Base-by-base conservation (phyloP, 2,888 invertebrate species). In the Microctonus hyperodae region DNA sequence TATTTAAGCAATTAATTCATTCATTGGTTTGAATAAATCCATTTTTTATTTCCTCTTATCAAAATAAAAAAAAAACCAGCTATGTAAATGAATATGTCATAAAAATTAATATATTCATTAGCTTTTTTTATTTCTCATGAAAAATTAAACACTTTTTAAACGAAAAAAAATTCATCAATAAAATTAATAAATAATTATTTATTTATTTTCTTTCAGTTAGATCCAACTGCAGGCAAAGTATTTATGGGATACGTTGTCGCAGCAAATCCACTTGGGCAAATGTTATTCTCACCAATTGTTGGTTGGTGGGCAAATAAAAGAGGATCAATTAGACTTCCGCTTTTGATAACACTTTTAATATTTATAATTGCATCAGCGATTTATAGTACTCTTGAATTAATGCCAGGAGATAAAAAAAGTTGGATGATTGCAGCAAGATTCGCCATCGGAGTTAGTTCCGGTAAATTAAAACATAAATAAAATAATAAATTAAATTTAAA, bases 251-350 rank as follows among this genome's bases (percentile, higher is more conserved):
- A 91, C 75, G 90, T 94, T 59, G 93, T 95, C 60, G 95, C 93
- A 37, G 93, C 94, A 28, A 94, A 94, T 86, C 95, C 95, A 13
- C 87, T 95, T 69, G 95, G 92, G 0, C 95, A 95, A 87, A 91
- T 95, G 89, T 79, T 94, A 68, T 93, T 93, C 82, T 94, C 94
- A 22, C 95, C 95, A 2, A 83, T 94, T 72, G 88, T 94, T 72
- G 95, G 95, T 50, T 90, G 91, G 89, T 94, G 94, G 93, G 91
- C 92, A 60, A 94, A 94, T 83, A 90, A 88, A 79, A 84, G 90
- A 28, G 90, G 90, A 60, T 88, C 90, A 0, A 90, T 92, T 73
- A 88, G 94, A 67, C 79, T 90, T 65, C 94, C 94, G 0, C 84
- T 94, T 60, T 85, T 93, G 56, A 81, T 88, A 68, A 90, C 93